A percentile compares a stretch with the other conserved stretches of the same genome.
Conservation (phyloP, 2,888 invertebrate species). For the Labia minor region DNA sequence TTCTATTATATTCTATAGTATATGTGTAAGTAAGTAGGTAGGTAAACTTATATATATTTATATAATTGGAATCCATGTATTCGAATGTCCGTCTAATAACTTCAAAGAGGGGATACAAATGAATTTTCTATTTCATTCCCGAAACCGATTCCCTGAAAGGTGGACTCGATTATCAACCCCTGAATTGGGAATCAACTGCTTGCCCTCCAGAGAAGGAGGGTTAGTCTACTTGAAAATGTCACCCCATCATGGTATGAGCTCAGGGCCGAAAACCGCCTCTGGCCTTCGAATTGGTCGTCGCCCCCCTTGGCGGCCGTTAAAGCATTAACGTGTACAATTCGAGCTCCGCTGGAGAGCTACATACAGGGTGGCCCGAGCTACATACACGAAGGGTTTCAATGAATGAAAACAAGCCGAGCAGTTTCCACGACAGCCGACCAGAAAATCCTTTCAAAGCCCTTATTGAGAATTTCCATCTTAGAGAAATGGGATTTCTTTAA, state of each 20-base stretch:
- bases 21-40: too few relatives aligned
- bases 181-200: not conserved
- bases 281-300: not conserved
- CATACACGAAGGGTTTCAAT: not conserved
- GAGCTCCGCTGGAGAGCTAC: not conserved
- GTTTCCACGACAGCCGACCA: constrained; percentile 8
- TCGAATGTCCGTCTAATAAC: too few relatives aligned
- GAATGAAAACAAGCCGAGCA: constrained; percentile 1
- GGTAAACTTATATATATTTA: too few relatives aligned
- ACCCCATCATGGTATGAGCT: not conserved
- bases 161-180: constrained; percentile 1
- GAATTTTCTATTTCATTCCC: too few relatives aligned
- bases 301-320: not conserved
- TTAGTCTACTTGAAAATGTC: not conserved
- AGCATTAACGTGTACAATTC: constrained; percentile 13
- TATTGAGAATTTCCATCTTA: not conserved
- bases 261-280: not conserved
- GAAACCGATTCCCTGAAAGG: not conserved
- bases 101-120: too few relatives aligned
- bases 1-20: too few relatives aligned
- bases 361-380: not conserved
- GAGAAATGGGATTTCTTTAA: not conserved
- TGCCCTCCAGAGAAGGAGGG: not conserved
- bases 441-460: not conserved
- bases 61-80: too few relatives aligned